Conservation (phyloP, 2,888 invertebrate genomes). For the Gerosis bhagava region DNA sequence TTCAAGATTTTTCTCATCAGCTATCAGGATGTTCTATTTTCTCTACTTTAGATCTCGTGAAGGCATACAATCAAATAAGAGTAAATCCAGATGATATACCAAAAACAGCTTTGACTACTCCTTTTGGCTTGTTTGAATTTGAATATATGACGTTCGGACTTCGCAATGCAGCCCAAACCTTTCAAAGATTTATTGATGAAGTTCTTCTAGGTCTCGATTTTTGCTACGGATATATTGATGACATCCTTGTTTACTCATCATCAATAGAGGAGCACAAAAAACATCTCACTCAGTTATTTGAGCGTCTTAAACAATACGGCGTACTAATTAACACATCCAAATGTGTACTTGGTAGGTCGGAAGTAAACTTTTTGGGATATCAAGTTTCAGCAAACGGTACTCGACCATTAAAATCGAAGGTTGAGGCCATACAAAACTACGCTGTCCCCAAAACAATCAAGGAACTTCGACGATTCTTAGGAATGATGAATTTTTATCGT, state of each 20-base stretch:
- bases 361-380: constrained; percentile 4
- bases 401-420: constrained; percentile 37
- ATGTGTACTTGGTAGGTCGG: neutral
- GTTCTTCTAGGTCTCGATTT: constrained; percentile 1
- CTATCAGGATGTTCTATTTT: constrained; percentile 13
- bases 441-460: constrained; percentile 26
- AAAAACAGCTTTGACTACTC: constrained; percentile 43
- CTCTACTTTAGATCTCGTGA: constrained; percentile 17
- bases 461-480: constrained; percentile 25
- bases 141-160: constrained; percentile 46
- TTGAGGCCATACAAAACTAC: constrained; percentile 27
- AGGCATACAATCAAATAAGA: constrained; percentile 51
- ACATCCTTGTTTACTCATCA: constrained; percentile 37
- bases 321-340: neutral
- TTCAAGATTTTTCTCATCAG: constrained; percentile 20
- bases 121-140: constrained; percentile 44
- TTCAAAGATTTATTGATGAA: constrained; percentile 6
- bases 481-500: constrained; percentile 27
- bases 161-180: constrained; percentile 50
- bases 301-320: constrained; percentile 2
- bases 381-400: neutral
- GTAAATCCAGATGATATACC: constrained; percentile 40
- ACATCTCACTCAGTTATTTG: neutral
- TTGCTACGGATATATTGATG: constrained; percentile 40
- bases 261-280: constrained; percentile 5